Evolutionary conservation across 2,888 invertebrate genomes (phyloP).

Genomic region (Dryocosmus kuriphilus): DNA sequence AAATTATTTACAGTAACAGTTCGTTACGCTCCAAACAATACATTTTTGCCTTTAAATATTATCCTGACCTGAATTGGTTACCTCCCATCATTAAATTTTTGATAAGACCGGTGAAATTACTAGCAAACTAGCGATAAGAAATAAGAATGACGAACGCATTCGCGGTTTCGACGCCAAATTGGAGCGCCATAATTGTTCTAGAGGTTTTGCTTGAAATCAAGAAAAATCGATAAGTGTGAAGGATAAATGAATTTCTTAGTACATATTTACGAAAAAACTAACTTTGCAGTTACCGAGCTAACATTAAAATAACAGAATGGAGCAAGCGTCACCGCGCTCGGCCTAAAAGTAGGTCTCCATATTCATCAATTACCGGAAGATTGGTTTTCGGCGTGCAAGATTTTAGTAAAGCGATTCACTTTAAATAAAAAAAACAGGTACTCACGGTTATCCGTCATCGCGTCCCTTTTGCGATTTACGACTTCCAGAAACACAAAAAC

Average conservation of each 20-base stretch:
- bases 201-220: not conserved
- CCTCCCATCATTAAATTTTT: not conserved
- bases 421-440: conserved; percentile 44
- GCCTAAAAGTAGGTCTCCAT: conserved; percentile 9
- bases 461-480: conserved; percentile 51
- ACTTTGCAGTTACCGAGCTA: not conserved
- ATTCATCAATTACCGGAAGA: conserved; percentile 13
- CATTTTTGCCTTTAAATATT: not conserved
- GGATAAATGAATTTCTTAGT: not conserved
- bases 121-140: not conserved
- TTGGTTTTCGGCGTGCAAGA: not conserved
- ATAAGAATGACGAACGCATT: not conserved
- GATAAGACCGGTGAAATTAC: not conserved
- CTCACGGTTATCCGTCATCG: conserved; percentile 75
- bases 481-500: conserved; percentile 11
- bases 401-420: conserved; percentile 27
- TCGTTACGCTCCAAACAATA: not conserved
- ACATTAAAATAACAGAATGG: not conserved
- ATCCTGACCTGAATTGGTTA: not conserved
- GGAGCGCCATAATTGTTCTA: not conserved
- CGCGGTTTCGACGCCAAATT: not conserved
- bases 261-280: not conserved
- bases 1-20: not conserved
- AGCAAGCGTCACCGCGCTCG: not conserved
- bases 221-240: not conserved